Percentiles rank a stretch among this genome's conserved stretches.
phyloP scores from a whole-genome alignment of 2,797 vertebrate species.

The Xenentodon cancila region DNA sequence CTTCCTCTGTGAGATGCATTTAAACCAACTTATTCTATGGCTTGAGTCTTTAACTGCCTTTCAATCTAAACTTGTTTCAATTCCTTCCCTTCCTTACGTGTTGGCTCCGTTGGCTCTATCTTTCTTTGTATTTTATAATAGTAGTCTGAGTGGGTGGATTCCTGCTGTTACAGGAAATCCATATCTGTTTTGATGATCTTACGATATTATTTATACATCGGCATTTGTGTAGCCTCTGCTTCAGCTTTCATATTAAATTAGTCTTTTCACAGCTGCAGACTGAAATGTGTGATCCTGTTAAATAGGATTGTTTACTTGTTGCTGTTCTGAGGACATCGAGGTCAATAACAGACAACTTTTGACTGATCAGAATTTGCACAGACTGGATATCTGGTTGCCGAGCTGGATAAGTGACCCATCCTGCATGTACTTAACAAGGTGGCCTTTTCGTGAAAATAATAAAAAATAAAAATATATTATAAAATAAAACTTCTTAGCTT shows the following conservation, averaged over 20 bases:
- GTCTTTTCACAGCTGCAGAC: slow-evolving; percentile 1
- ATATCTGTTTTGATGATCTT: background rate
- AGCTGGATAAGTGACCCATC: too few relatives aligned
- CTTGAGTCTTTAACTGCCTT: background rate
- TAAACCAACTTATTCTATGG: background rate
- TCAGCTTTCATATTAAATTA: background rate
- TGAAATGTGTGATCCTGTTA: slow-evolving; percentile 19
- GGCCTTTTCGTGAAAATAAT: too few relatives aligned
- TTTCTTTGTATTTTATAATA: background rate
- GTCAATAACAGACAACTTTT: slow-evolving; percentile 28
- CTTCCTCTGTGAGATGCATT: background rate
- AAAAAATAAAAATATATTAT: too few relatives aligned
- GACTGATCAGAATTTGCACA: slow-evolving; percentile 15
- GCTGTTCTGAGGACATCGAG: slow-evolving; percentile 30
- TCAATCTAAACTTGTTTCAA: background rate
- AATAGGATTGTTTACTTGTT: slow-evolving; percentile 44
- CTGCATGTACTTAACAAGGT: too few relatives aligned
- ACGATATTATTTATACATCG: too few relatives aligned
- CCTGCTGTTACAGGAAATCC: slow-evolving; percentile 22
- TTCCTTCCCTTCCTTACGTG: too few relatives aligned
- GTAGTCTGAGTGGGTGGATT: background rate
- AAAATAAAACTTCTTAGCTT: too few relatives aligned
- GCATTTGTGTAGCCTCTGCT: slow-evolving; percentile 2
- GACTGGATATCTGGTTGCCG: slow-evolving; percentile 9
- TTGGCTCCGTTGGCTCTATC: too few relatives aligned